Base-by-base conservation (phyloP, 2,797 vertebrate species). In the Otus scops region DNA sequence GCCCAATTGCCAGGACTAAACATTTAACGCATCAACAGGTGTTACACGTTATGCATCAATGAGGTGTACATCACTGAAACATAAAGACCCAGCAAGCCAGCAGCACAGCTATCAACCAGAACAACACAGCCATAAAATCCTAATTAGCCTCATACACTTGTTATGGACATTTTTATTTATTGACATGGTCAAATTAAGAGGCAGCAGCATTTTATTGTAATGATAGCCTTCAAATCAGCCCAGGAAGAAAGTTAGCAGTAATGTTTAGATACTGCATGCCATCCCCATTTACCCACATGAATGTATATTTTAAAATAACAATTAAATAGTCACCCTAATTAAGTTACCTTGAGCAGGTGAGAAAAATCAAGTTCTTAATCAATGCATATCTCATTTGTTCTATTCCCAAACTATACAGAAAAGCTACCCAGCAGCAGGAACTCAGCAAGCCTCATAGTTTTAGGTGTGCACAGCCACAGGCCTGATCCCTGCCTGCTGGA, bases 81-180 rank as follows among this genome's bases (percentile, higher is more conserved):
- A 96, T 94, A 96, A 96, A 96, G 95, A 91, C 68, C 86, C 90
- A 85, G 94, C 95, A 92, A 95, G 92, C 86, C 82, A 0, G 70
- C 94, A 91, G 95, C 77, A 80, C 81, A 84, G 76, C 93, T 91
- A 95, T 93, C 91, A 95, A 95, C 85, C 84, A 89, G 88, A 97
- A 89, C 95, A 97, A 96, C 95, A 96, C 82, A 89, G 94, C 93
- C 89, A 91, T 96, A 93, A 94, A 95, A 95, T 94, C 90, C 96
- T 94, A 95, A 96, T 96, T 95, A 96, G 95, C 94, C 85, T 91
- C 90, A 93, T 94, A 91, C 92, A 95, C 71, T 68, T 85, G 95
- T 92, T 94, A 93, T 18, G 78, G 92, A 84, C 93, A 91, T 93
- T 96, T 95, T 95, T 95, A 96, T 96, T 97, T 96, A 95, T 96